Evolutionary conservation across 2,797 vertebrate genomes (phyloP), one percentile per base, ranked within the genome.

Genomic region (Valencia hispanica): DNA sequence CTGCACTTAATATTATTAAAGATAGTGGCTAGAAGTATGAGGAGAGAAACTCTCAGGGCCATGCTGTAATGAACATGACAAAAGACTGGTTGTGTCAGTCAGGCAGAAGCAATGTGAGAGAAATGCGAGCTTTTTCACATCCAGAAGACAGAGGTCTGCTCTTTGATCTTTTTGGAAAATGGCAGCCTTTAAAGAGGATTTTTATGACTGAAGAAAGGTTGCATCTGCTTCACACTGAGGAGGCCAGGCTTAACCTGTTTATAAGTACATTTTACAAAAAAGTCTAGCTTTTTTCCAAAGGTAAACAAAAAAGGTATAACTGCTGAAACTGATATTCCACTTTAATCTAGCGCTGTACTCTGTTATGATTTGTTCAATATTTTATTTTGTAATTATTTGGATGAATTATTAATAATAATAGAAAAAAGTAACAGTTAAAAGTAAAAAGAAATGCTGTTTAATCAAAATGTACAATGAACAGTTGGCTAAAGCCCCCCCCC

Each of bases 161-260:
- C 81, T 93, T 89, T 92, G 79, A 91, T 88, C 82, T 82, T 61
- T 76, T 79, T 73, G 85, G 80, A 72, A 1, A 68, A 86, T 82
- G 77, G 74, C 66, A 71, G 73, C 86, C 84, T 92, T 91, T 92
- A 91, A 93, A 82, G 82, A 81, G 41, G 25, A 85, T 88, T 83
- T 91, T 78, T 84, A 80, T 83, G 79, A 81, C 66, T 57, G 66
- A 73, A 61, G 77, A 86, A 75, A 77, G 65, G 63, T 80, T 65
- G 70, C 36, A 55, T 68, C 78, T n/a, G n/a, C n/a, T 80, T 77
- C 70, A 74, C 78, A 81, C 59, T 71, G 65, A 83, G 72, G 68
- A 79, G 43, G 59, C 69, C 77, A 57, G 73, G 59, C 61, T 50
- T 73, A 69, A 82, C 71, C 76, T 83, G 75, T 77, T 79, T 70